Conservation (phyloP, 1,140 invertebrate genomes). For the Neelides sp. region DNA sequence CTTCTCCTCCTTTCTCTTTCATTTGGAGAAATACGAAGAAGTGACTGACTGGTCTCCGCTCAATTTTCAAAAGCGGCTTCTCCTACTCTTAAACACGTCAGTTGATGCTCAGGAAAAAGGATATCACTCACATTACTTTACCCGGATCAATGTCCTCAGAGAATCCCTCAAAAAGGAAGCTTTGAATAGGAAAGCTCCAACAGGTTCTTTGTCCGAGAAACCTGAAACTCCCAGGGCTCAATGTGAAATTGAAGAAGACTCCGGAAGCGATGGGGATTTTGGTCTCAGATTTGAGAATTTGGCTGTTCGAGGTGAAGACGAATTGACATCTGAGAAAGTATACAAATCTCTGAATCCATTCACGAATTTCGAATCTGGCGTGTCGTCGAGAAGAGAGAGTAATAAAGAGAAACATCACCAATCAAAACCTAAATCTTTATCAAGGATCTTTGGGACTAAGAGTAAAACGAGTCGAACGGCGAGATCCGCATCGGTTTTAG, state of each 20-base stretch:
- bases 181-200: neutral
- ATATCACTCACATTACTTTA: conserved; percentile 28
- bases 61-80: conserved; percentile 20
- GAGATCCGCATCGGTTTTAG: neutral
- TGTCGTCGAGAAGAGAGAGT: neutral
- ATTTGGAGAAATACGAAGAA: conserved; percentile 18
- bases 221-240: conserved; percentile 11
- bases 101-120: conserved; percentile 25
- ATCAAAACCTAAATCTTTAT: conserved; percentile 15
- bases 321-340: conserved; percentile 15
- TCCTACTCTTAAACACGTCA: conserved; percentile 9
- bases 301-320: conserved; percentile 11
- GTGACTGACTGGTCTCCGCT: conserved; percentile 26
- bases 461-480: neutral
- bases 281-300: conserved; percentile 21
- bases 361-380: conserved; percentile 1
- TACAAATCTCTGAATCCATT: conserved; percentile 18
- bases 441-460: conserved; percentile 19
- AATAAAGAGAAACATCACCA: neutral
- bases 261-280: conserved; percentile 21
- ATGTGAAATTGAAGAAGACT: no score
- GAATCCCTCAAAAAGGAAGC: conserved; percentile 10
- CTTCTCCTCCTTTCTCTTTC: conserved; percentile 19
- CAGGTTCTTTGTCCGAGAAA: conserved; percentile 3
- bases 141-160: conserved; percentile 23